Evolutionary conservation across 64 coral and sea anemone species (phyloP).

Genomic region (Stichodactyla helianthus): DNA sequence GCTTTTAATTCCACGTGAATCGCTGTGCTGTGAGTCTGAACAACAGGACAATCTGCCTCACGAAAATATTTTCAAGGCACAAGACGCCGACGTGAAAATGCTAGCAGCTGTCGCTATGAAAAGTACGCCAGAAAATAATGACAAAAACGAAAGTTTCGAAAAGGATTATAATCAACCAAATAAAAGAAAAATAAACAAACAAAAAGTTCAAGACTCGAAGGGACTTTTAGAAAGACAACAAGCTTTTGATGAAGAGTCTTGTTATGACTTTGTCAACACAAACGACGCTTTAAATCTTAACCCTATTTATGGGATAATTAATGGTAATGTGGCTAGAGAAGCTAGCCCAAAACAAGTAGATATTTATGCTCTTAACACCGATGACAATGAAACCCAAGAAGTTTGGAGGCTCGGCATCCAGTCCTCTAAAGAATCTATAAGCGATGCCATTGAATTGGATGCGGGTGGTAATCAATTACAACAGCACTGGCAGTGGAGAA

Average conservation of each 20-base stretch:
- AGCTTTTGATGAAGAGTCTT: not conserved
- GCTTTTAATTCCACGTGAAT: not conserved
- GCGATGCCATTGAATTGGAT: not conserved
- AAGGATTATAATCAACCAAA: not conserved
- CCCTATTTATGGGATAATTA: not conserved
- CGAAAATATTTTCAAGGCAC: not conserved
- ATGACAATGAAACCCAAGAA: not conserved
- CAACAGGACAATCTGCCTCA: not conserved
- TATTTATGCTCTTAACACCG: not conserved
- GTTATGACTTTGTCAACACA: not conserved
- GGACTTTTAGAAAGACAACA: slow-evolving; percentile 11
- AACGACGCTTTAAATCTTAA: not conserved
- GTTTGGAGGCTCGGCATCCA: not conserved
- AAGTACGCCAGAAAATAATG: not conserved
- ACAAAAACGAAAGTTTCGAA: not conserved
- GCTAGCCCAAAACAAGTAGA: not conserved
- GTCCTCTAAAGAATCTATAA: not conserved
- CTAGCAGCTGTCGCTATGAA: not conserved
- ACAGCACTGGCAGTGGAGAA: not conserved
- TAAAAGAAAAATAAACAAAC: not conserved
- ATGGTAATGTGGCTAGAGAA: not conserved
- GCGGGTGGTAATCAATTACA: not conserved
- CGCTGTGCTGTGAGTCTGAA: not conserved
- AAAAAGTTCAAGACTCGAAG: not conserved
- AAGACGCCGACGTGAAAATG: not conserved